phyloP scores from a whole-genome alignment of 2,888 invertebrate genomes.

The Drosophila villosipedis region DNA sequence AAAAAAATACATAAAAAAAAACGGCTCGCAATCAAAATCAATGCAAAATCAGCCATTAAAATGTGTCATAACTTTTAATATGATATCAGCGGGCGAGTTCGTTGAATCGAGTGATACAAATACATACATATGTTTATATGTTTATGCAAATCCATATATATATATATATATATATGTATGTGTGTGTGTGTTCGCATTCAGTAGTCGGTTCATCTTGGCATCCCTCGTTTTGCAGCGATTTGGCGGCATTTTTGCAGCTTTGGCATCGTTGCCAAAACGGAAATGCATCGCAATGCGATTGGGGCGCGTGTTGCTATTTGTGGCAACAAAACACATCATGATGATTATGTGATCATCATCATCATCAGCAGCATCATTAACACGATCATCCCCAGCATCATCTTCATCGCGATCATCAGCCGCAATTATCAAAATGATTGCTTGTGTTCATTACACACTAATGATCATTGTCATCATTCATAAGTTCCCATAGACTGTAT shows the following conservation, averaged over 20 bases:
- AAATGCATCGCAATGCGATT: slow-evolving; percentile 62
- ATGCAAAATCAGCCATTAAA: slow-evolving; percentile 48
- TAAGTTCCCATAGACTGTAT: slow-evolving; percentile 54
- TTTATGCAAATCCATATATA: neutral
- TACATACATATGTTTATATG: slow-evolving; percentile 6
- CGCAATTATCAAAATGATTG: neutral
- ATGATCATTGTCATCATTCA: slow-evolving; percentile 64
- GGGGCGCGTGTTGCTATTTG: slow-evolving; percentile 69
- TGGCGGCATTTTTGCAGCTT: slow-evolving; percentile 32
- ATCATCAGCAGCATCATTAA: neutral
- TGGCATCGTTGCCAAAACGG: slow-evolving; percentile 69
- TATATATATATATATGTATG: neutral
- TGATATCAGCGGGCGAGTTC: slow-evolving; percentile 53
- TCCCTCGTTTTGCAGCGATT: slow-evolving; percentile 13
- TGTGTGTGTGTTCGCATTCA: neutral
- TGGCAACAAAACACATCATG: slow-evolving; percentile 51
- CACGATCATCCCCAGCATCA: neutral
- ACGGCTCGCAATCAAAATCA: slow-evolving; percentile 29
- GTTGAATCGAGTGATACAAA: slow-evolving; percentile 41
- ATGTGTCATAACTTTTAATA: slow-evolving; percentile 54
- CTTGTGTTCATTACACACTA: slow-evolving; percentile 11
- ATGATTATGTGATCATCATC: neutral
- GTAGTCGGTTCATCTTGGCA: neutral
- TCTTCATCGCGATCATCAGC: slow-evolving; percentile 2
- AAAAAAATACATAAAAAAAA: neutral